phyloP scores from a whole-genome alignment of 2,888 invertebrate species.

The Athetis lepigone region DNA sequence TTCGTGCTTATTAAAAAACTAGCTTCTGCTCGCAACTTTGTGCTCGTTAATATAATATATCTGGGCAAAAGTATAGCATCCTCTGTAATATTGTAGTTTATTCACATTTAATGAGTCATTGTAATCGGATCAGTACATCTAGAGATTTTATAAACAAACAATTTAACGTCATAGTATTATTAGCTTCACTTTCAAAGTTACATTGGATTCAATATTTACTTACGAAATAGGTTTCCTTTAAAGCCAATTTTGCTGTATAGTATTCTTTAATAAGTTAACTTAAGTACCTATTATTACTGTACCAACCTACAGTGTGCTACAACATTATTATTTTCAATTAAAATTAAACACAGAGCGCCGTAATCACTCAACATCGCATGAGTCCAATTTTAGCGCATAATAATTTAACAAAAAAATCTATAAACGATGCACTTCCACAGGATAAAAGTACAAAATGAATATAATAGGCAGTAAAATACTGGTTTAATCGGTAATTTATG shows the following conservation, averaged over 20 bases:
- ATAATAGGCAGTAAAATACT: conserved; percentile 70
- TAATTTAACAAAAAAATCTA: conserved; percentile 50
- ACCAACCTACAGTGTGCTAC: conserved; percentile 6
- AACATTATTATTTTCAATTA: conserved; percentile 39
- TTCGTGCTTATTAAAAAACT: conserved; percentile 17
- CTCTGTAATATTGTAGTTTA: neutral
- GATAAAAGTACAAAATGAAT: conserved; percentile 68
- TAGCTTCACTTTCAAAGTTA: neutral
- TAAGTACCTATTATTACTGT: conserved; percentile 1
- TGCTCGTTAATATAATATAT: neutral
- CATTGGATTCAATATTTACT: conserved; percentile 14
- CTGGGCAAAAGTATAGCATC: neutral
- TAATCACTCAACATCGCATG: conserved; percentile 46
- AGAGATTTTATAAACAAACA: neutral
- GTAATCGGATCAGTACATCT: no score
- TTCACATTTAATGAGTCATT: no score
- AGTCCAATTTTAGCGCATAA: conserved; percentile 51
- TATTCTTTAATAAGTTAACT: conserved; percentile 14
- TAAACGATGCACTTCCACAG: conserved; percentile 35
- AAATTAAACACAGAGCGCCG: conserved; percentile 31
- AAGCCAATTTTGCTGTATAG: neutral
- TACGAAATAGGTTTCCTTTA: neutral
- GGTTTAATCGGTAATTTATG: conserved; percentile 77
- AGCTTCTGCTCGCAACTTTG: neutral
- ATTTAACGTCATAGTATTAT: neutral